Base-by-base conservation (phyloP, 1,140 invertebrate genomes). In the Thaumatotibia leucotreta region DNA sequence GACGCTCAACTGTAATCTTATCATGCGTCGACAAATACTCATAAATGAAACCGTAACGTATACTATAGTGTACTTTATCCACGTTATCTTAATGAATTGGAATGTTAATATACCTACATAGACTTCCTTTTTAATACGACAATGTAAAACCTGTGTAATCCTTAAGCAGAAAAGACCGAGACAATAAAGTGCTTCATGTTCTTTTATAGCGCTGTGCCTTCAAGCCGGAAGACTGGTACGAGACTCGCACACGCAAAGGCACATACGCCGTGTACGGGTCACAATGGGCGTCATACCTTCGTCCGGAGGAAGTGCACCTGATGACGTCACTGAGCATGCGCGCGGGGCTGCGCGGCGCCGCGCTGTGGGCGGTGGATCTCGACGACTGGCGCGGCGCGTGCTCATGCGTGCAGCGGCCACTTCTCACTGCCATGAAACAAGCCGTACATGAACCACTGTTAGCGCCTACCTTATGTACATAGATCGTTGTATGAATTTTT, bases 251-350 rank as follows among this genome's bases (percentile, higher is more conserved):
- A 0, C 69, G 92, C 54, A 93, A 93, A 22, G 96, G 96, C 4
- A 95, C 96, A 1, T 96, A 94, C 81, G 95, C 95, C 0, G 93
- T 92, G 39, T 92, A 89, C 62, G 95, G 94, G 0, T 93, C 94
- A 65, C 96, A 97, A 84, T 97, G 97, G 97, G 94, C 96, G 1
- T 94, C 95, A 0, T 98, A 95, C 79, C 95, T 97, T 74, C 95
- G 96, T 80, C 92, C 95, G 2, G 89, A 92, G 1, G 95, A 95
- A 66, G 93, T 95, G 52, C 86, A 92, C 27, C 89, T 92, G 63
- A 92, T 92, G 72, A 83, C 93, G 0, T 88, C 94, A 52, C 92
- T 94, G 64, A 92, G 95, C 0, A 92, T 91, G 39, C 85, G 91
- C 2, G 77, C 94, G 49, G 91, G 93, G 5, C 79, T 96, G 1